A percentile compares a stretch with the other conserved stretches of the same genome.
phyloP scores from a whole-genome alignment of 2,113 vertebrate genomes.

The Urocolius indicus region DNA sequence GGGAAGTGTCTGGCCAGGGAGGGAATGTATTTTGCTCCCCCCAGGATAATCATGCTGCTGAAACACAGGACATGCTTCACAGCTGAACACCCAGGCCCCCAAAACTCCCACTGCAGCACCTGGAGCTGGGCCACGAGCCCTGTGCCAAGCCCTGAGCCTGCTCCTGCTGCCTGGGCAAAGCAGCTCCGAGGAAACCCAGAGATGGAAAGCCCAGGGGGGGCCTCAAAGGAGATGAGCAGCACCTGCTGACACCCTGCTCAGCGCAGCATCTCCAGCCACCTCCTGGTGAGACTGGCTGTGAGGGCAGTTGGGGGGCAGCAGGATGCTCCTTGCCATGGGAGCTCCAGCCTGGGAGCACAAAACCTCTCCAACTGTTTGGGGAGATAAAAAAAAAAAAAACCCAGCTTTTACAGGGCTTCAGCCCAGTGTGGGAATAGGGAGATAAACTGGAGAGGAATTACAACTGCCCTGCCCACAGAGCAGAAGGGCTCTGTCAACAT shows the following conservation, averaged over 20 bases:
- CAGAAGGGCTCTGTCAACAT: not conserved
- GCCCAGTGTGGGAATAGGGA: not conserved
- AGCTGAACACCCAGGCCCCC: not conserved
- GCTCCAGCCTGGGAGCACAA: not conserved
- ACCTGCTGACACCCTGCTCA: not conserved
- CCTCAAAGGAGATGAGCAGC: not conserved
- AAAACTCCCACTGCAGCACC: too few species aligned
- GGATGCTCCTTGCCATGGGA: not conserved
- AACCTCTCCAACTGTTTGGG: not conserved
- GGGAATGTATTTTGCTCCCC: not conserved
- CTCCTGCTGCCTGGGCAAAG: accelerated
- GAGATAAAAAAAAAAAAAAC: too few species aligned
- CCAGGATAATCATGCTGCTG: not conserved
- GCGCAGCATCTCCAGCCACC: not conserved
- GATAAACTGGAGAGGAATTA: not conserved
- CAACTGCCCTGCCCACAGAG: not conserved
- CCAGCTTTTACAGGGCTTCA: not conserved
- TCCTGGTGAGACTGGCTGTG: not conserved
- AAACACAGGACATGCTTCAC: not conserved
- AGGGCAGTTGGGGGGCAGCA: not conserved
- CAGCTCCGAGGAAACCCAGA: not conserved
- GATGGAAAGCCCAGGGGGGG: too few species aligned
- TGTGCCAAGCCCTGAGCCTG: not conserved
- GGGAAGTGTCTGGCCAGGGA: not conserved
- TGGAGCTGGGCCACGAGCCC: not conserved